A percentile compares a stretch with the other conserved stretches of the same genome.
Evolutionary conservation across 2,888 invertebrate genomes (phyloP).

Genomic region (Epirrhoe tristata): DNA sequence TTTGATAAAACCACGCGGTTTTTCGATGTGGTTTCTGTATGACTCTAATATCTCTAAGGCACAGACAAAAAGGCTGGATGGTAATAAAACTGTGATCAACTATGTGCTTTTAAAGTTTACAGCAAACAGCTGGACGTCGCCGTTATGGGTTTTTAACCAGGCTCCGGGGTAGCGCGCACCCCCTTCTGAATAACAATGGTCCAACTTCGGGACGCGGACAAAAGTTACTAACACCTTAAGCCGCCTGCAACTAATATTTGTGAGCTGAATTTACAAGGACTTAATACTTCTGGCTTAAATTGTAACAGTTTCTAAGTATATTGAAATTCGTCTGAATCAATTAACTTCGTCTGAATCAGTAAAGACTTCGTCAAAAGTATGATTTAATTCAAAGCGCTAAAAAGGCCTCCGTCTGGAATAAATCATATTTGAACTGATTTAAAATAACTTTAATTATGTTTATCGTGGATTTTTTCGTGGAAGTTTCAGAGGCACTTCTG

Average conservation of each 20-base stretch:
- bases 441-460: constrained; percentile 3
- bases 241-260: constrained; percentile 31
- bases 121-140: constrained; percentile 44
- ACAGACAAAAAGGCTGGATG: constrained; percentile 9
- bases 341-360: not conserved
- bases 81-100: constrained; percentile 28
- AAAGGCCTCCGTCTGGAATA: not conserved
- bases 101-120: constrained; percentile 37
- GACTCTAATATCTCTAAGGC: not conserved
- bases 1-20: not conserved
- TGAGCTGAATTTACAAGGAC: constrained; percentile 33
- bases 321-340: constrained; percentile 6
- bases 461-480: constrained; percentile 6
- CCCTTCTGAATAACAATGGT: constrained; percentile 39
- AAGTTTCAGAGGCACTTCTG: constrained; percentile 9
- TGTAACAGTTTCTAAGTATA: constrained; percentile 4
- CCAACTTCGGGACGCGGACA: constrained; percentile 23
- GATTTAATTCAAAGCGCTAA: not conserved
- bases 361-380: not conserved
- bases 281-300: constrained; percentile 19
- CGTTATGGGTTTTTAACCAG: constrained; percentile 51
- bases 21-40: not conserved
- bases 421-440: not conserved
- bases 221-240: constrained; percentile 37
- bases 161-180: constrained; percentile 24